Conservation (phyloP, 1,140 invertebrate species). For the Pseudobourletiella spinata region DNA sequence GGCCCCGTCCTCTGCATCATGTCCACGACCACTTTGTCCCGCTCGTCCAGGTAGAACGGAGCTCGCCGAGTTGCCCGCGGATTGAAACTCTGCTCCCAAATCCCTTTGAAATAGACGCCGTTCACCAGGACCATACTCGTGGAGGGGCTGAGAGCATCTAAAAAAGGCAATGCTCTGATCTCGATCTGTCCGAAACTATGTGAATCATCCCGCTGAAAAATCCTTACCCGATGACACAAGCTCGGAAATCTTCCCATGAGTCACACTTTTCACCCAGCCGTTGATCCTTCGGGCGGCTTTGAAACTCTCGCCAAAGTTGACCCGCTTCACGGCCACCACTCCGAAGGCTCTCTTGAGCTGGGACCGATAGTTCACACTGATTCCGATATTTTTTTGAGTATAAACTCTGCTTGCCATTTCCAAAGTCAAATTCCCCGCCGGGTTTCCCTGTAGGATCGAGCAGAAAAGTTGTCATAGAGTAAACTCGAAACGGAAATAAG, state of each 20-base stretch:
- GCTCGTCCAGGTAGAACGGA: slow-evolving; percentile 45
- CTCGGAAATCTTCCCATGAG: too few species aligned
- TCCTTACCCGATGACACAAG: too few species aligned
- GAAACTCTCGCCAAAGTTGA: too few species aligned
- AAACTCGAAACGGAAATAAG: neutral
- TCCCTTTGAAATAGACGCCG: slow-evolving; percentile 47
- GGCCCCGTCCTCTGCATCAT: slow-evolving; percentile 54
- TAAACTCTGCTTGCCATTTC: too few species aligned
- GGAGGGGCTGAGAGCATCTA: slow-evolving; percentile 22
- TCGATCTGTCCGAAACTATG: too few species aligned
- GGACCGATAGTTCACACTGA: too few species aligned
- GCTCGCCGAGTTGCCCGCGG: slow-evolving; percentile 40
- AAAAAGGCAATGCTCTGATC: slow-evolving; percentile 42
- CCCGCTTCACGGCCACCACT: too few species aligned
- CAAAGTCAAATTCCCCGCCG: neutral
- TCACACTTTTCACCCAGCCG: too few species aligned
- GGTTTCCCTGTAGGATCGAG: neutral
- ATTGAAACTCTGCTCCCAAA: slow-evolving; percentile 50
- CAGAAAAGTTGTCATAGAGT: neutral
- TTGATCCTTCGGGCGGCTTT: too few species aligned
- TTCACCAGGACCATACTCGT: slow-evolving; percentile 44
- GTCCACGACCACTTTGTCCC: slow-evolving; percentile 45
- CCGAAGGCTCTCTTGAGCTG: too few species aligned
- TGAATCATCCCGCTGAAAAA: too few species aligned
- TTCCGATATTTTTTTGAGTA: too few species aligned